phyloP scores from a whole-genome alignment of 2,888 invertebrate genomes.

The Nomada flava region DNA sequence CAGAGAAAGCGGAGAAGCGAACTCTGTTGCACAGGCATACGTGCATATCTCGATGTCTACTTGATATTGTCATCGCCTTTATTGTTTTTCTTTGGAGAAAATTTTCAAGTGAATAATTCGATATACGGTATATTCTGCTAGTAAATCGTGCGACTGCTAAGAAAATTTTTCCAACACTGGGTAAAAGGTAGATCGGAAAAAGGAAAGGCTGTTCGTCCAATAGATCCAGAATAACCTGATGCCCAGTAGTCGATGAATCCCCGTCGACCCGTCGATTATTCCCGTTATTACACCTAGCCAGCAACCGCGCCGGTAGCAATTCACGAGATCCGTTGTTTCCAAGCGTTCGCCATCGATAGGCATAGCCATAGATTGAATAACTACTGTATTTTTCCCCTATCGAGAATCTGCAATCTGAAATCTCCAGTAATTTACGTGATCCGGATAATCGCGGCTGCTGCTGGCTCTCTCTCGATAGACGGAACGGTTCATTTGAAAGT shows the following conservation, averaged over 20 bases:
- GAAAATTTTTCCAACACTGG: too few relatives aligned
- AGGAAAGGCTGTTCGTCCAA: slow-evolving; percentile 17
- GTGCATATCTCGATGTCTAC: neutral
- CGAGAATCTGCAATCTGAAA: neutral
- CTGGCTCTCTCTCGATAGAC: too few relatives aligned
- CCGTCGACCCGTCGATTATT: slow-evolving; percentile 4
- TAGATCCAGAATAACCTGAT: slow-evolving; percentile 16
- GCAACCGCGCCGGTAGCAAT: slow-evolving; percentile 9
- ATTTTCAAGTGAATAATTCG: neutral
- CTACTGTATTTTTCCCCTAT: neutral
- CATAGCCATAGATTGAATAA: slow-evolving; percentile 13
- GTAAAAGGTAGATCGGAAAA: slow-evolving; percentile 4
- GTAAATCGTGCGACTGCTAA: too few relatives aligned
- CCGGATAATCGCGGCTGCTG: too few relatives aligned
- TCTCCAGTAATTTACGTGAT: slow-evolving; percentile 11
- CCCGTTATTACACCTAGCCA: slow-evolving; percentile 8
- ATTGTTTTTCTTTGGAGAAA: slow-evolving; percentile 56
- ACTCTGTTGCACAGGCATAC: too few relatives aligned
- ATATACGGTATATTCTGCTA: too few relatives aligned
- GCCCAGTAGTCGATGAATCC: neutral
- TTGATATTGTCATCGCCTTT: neutral
- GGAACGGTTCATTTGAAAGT: neutral
- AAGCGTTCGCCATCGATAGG: slow-evolving; percentile 4
- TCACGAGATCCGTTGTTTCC: neutral
- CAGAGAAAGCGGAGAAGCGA: slow-evolving; percentile 35